Conservation (phyloP, 2,113 vertebrate genomes). For the Zapornia atra region DNA sequence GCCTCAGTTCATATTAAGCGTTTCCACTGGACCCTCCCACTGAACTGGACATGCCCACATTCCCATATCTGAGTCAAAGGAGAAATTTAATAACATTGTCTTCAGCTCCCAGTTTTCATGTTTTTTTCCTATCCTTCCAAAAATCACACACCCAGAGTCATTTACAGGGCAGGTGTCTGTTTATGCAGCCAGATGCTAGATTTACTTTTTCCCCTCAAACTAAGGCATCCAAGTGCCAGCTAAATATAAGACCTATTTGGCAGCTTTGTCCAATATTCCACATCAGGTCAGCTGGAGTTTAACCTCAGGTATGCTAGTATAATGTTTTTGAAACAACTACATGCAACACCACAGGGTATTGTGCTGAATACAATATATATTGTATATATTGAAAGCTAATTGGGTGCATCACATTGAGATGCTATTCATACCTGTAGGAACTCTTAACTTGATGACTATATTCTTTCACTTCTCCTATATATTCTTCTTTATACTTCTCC, state of each 20-base stretch:
- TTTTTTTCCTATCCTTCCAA: not conserved
- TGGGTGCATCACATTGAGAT: not conserved
- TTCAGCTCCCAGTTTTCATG: not conserved
- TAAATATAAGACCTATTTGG: not conserved
- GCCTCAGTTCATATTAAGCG: not conserved
- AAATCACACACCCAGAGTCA: not conserved
- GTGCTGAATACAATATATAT: not conserved
- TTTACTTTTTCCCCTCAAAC: not conserved
- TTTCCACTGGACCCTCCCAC: not conserved
- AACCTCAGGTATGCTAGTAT: not conserved
- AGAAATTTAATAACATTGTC: not conserved
- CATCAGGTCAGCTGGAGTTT: not conserved
- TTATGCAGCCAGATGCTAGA: constrained; percentile 19
- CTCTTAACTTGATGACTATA: not conserved
- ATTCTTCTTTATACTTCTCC: not conserved
- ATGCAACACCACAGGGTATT: not conserved
- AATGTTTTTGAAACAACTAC: not conserved
- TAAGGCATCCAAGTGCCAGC: not conserved
- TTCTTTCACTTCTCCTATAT: not conserved
- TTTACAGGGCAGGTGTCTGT: not conserved
- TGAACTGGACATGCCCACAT: not conserved
- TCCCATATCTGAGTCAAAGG: not conserved
- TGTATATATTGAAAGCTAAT: not conserved
- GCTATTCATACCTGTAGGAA: not conserved
- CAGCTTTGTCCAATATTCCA: not conserved